Base-by-base conservation (phyloP, 2,888 invertebrate species). In the Apotomis betuletana region DNA sequence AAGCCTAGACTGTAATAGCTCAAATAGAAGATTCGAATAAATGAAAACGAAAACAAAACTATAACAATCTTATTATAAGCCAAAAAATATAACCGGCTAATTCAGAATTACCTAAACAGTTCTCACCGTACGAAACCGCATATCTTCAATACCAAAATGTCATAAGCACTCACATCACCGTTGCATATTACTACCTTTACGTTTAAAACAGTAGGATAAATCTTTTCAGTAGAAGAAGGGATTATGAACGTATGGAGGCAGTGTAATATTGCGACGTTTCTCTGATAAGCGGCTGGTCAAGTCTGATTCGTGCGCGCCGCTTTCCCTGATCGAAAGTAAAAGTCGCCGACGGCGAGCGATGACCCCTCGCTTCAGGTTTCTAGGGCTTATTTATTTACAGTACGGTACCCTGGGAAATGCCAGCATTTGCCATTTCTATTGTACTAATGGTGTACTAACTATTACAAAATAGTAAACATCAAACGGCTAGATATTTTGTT, bases 261-360 rank as follows among this genome's bases (percentile, higher is more conserved):
- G 36, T 57, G n/a, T 4, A 15, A 3, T 44, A 52, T n/a, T 46
- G 15, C 41, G 15, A 15, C 44, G n/a, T 41, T 64, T 44, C 41
- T 41, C 4, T 10, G 13, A 3, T 41, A 36, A 15, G 49, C 2
- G n/a, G 49, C 54, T 60, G 65, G 54, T 51, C 69, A 69, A 64
- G 60, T 70, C 70, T 41, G 46, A 60, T 41, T 46, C 54, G 60
- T 54, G 70, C 70, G 70, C 46, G 12, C 46, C 54, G 65, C 70
- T 71, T 71, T 71, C 70, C 67, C 70, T 57, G 69, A 57, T 71
- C 49, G 70, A 71, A 67, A 71, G 70, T 71, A 71, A 71, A 71
- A 71, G 70, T 67, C 70, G 69, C 49, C 67, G 52, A 52, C 36
- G 60, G 46, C 68, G 69, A 51, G 70, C 70, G 67, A 61, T 36